Conservation (phyloP, 2,888 invertebrate genomes). For the Phalangium opilio region DNA sequence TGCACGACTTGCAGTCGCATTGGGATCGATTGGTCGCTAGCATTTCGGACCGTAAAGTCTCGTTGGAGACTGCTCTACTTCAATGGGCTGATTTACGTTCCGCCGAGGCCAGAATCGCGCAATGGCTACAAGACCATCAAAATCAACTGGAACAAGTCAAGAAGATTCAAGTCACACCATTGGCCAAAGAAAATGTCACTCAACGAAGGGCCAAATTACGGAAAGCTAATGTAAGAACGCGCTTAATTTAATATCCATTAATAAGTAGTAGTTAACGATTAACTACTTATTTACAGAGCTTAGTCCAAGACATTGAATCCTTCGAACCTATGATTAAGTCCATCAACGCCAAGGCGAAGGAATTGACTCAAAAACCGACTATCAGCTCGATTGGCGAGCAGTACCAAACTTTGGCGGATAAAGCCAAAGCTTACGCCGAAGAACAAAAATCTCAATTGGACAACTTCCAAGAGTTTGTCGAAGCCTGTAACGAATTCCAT, state of each 20-base stretch:
- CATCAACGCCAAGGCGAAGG: slow-evolving; percentile 80
- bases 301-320: slow-evolving; percentile 89
- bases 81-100: slow-evolving; percentile 96
- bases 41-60: slow-evolving; percentile 72
- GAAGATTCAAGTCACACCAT: slow-evolving; percentile 7
- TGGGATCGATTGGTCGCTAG: slow-evolving; percentile 84
- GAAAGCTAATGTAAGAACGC: slow-evolving; percentile 52
- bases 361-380: slow-evolving; percentile 65
- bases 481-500: slow-evolving; percentile 77
- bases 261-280: too few species aligned
- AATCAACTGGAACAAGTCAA: slow-evolving; percentile 42
- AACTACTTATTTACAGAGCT: slow-evolving; percentile 38
- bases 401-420: slow-evolving; percentile 74
- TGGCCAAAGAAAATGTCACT: slow-evolving; percentile 40
- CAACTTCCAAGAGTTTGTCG: slow-evolving; percentile 60
- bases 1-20: slow-evolving; percentile 76
- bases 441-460: slow-evolving; percentile 64
- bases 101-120: slow-evolving; percentile 75
- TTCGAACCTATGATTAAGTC: slow-evolving; percentile 96
- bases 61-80: slow-evolving; percentile 69
- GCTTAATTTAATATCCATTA: too few species aligned
- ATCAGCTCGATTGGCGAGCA: slow-evolving; percentile 81
- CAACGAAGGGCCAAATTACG: slow-evolving; percentile 75
- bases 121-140: slow-evolving; percentile 88
- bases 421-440: slow-evolving; percentile 67